Conservation (phyloP, 1,140 invertebrate genomes). For the Potamilus streckersoni region DNA sequence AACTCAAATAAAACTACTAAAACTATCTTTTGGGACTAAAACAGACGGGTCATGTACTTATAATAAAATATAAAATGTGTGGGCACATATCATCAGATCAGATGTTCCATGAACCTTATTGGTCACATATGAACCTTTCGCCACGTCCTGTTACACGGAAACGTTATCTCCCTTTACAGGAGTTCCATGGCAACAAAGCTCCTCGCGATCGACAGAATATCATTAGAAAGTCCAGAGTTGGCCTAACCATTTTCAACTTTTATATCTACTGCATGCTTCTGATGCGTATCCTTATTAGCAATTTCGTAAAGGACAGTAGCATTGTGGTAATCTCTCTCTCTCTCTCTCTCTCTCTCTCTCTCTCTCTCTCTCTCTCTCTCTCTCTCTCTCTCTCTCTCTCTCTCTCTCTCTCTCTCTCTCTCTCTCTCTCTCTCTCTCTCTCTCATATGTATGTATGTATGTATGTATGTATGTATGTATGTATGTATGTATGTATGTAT, state of each 20-base stretch:
- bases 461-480: no score
- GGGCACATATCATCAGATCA: background rate
- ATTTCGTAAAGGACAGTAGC: slow-evolving; percentile 22
- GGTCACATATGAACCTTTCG: background rate
- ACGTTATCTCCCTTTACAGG: slow-evolving; percentile 71
- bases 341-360: background rate
- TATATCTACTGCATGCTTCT: slow-evolving; percentile 88
- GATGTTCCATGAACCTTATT: background rate
- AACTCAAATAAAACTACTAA: no score
- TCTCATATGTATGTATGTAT: no score
- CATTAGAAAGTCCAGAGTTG: slow-evolving; percentile 92
- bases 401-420: no score
- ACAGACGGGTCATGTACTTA: no score
- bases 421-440: no score
- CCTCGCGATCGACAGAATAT: slow-evolving; percentile 86
- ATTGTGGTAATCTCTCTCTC: slow-evolving; percentile 68
- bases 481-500: no score
- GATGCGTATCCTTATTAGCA: slow-evolving; percentile 80
- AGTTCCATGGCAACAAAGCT: slow-evolving; percentile 90
- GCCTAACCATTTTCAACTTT: slow-evolving; percentile 90
- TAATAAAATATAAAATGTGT: background rate
- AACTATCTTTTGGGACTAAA: no score
- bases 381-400: background rate
- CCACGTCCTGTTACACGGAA: background rate
- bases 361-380: background rate